Evolutionary conservation across 2,113 vertebrate species (phyloP).

Genomic region (Callospermophilus lateralis): DNA sequence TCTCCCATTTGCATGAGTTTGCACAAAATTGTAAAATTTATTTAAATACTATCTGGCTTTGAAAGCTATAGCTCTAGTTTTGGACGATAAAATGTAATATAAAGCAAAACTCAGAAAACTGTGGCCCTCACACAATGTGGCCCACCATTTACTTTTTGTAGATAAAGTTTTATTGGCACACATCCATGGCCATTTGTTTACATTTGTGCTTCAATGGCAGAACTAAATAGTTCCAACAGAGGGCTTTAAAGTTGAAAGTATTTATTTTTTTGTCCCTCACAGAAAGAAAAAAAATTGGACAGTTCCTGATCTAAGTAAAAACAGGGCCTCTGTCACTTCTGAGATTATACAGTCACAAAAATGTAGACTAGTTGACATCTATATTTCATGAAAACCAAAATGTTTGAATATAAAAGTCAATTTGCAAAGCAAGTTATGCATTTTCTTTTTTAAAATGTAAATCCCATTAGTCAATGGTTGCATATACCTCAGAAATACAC

Average conservation of each 20-base stretch:
- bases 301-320: neutral
- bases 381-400: neutral
- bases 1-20: neutral
- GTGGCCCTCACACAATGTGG: neutral
- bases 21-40: conserved; percentile 21
- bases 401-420: neutral
- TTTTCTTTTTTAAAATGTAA: neutral
- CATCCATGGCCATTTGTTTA: neutral
- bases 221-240: neutral
- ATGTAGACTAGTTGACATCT: neutral
- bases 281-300: neutral
- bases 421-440: neutral
- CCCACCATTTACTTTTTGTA: neutral
- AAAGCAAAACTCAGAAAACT: neutral
- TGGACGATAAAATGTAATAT: neutral
- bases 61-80: neutral
- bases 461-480: neutral
- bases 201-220: neutral
- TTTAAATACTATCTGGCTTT: neutral
- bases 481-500: neutral
- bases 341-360: neutral
- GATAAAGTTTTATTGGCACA: conserved; percentile 59
- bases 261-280: neutral
- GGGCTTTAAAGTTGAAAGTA: neutral
- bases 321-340: neutral